Base-by-base conservation (phyloP, 2,113 vertebrate species). In the Oryzias melastigma region DNA sequence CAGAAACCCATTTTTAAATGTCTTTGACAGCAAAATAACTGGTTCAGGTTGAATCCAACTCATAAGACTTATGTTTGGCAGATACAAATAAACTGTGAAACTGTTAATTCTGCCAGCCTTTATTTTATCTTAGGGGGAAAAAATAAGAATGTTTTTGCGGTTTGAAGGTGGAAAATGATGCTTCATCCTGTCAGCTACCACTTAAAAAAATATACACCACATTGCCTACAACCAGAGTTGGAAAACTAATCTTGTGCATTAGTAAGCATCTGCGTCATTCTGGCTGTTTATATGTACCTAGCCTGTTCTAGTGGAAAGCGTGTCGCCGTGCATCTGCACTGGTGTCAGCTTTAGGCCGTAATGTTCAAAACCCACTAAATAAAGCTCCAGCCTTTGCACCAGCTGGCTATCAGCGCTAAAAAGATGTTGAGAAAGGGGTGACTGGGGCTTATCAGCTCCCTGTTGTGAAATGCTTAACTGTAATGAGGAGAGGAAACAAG, bases 341-440 rank as follows among this genome's bases (percentile, higher is more conserved):
- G 0, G 62, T 67, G 64, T 74, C 51, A 72, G 72, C 75, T 72
- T 61, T 43, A 55, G 65, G 71, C 75, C 81, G 83, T 78, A 84
- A 43, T 57, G 24, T 73, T 81, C 69, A 66, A 78, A 75, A 78
- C 68, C 50, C 67, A 75, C 59, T 75, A 63, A 75, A 81, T 71
- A 71, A 73, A 76, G 53, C 46, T 42, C 59, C 44, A 45, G 53
- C 10, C 47, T 7, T n/a, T 14, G 15, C 20, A 4, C 48, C 49
- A 64, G 59, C 65, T 68, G 56, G 75, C 13, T 75, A 81, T 68
- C 40, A 68, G 64, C 22, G 43, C 22, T 72, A 65, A 62, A 64
- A 67, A 56, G 52, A n/a, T 0, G 5, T 4, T 0, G 50, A 60
- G 46, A 24, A 53, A 73, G 53, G 55, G 67, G 54, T 14, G 3